A percentile compares a stretch with the other conserved stretches of the same genome.
Conservation (phyloP, 2,113 vertebrate species). For the Lipotes vexillifer region DNA sequence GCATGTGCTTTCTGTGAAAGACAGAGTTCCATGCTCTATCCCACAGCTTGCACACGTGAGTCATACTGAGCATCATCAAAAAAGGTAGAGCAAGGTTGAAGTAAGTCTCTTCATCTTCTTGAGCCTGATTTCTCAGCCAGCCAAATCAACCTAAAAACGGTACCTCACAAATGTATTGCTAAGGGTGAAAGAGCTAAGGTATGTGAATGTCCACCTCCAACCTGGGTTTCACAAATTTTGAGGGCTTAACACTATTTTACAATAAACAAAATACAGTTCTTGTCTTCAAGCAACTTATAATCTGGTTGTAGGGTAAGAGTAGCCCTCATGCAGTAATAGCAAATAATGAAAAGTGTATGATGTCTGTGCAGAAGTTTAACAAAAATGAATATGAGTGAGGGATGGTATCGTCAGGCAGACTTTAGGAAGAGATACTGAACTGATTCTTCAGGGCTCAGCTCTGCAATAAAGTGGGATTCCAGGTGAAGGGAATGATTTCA, state of each 20-base stretch:
- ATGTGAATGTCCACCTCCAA: not conserved
- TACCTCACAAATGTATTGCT: not conserved
- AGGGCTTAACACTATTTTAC: not conserved
- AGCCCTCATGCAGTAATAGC: not conserved
- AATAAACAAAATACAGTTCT: not conserved
- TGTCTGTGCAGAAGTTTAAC: not conserved
- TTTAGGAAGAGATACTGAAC: not conserved
- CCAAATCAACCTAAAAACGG: not conserved
- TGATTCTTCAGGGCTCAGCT: not conserved
- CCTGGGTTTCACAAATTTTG: not conserved
- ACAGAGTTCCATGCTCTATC: not conserved
- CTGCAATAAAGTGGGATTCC: not conserved
- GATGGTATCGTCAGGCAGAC: rapidly evolving
- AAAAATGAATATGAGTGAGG: not conserved
- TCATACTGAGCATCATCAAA: not conserved
- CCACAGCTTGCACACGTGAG: not conserved
- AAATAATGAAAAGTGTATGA: not conserved
- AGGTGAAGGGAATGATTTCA: not conserved
- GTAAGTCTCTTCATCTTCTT: not conserved
- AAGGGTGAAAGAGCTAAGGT: not conserved
- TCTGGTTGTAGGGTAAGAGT: not conserved
- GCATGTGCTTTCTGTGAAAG: not conserved
- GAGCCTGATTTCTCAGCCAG: not conserved
- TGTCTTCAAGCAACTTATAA: not conserved
- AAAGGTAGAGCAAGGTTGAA: not conserved